Percentiles rank a stretch among this genome's conserved stretches.
Conservation (phyloP, 2,113 vertebrate genomes). For the Globicephala melas region DNA sequence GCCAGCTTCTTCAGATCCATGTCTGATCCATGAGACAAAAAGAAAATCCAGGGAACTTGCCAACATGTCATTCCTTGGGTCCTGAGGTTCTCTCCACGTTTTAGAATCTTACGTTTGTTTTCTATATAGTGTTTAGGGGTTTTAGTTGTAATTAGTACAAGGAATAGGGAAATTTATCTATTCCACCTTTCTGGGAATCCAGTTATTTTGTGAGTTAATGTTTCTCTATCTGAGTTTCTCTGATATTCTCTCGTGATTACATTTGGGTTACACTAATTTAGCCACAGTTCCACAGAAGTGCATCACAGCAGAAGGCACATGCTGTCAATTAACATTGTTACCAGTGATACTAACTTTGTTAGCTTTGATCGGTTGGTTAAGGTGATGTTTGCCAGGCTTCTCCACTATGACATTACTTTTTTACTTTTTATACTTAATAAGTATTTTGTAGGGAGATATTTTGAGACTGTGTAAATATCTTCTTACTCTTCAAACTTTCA, state of each 20-base stretch:
- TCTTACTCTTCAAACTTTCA: neutral
- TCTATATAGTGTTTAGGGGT: neutral
- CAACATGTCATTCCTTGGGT: neutral
- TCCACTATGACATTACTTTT: neutral
- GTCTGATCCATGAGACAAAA: too few relatives aligned
- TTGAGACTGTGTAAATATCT: neutral
- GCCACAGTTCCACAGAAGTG: neutral
- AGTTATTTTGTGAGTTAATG: neutral
- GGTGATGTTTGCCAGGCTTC: neutral
- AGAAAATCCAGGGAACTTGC: neutral
- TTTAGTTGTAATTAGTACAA: neutral
- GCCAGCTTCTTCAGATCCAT: too few relatives aligned
- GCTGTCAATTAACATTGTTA: neutral
- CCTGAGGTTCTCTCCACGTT: neutral
- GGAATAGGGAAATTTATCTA: neutral
- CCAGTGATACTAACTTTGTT: neutral
- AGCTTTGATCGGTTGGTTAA: neutral
- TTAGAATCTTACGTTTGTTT: neutral
- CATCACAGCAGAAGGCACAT: neutral
- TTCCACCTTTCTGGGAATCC: neutral
- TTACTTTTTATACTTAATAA: slow-evolving; percentile 6
- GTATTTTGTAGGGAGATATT: neutral
- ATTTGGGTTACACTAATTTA: neutral
- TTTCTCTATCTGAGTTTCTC: neutral
- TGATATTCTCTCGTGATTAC: neutral